Evolutionary conservation across 2,113 vertebrate species (phyloP), one percentile per base, ranked within the genome.

Genomic region (Pluvialis apricaria): DNA sequence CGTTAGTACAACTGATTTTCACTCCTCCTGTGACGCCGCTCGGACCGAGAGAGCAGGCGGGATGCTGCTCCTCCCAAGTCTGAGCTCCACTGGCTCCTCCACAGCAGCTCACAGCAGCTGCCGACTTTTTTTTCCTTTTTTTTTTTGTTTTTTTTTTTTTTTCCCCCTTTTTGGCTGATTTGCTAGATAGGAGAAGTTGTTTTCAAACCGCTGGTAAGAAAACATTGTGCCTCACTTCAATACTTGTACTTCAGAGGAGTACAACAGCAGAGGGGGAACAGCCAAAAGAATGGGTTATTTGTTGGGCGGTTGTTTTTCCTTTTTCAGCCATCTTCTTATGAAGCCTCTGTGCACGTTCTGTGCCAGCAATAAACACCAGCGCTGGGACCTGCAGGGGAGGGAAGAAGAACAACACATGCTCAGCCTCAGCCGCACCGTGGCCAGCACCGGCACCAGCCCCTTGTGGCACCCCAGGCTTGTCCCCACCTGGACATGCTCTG

Each of bases 141-240:
- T 21, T 51, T 31, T 65, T 20, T 57, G 7, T 45, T 61, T 44
- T 69, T 44, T 44, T 13, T 54, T n/a, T n/a, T n/a, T n/a, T n/a
- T n/a, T n/a, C n/a, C n/a, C n/a, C 36, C 61, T 80, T 96, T 93
- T 84, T 92, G 96, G 86, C 96, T 94, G 88, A 75, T 92, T 92
- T 90, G 52, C 95, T 90, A 19, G 25, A 77, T 20, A 58, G 82
- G 36, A 90, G 82, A 68, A 76, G 86, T 86, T 71, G 95, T 92
- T 94, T 92, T 86, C 94, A 62, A 93, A 93, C 92, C 47, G 5
- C 32, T 2, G 73, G 84, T 88, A 58, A 86, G 93, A 92, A 97
- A 97, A 94, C 91, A 13, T 21, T 11, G 77, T 83, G 92, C 96
- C 96, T 94, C 84, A 16, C 83, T 89, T 89, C 32, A 9, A 32